phyloP scores from a whole-genome alignment of 2,113 vertebrate species.

The Tor tambroides region DNA sequence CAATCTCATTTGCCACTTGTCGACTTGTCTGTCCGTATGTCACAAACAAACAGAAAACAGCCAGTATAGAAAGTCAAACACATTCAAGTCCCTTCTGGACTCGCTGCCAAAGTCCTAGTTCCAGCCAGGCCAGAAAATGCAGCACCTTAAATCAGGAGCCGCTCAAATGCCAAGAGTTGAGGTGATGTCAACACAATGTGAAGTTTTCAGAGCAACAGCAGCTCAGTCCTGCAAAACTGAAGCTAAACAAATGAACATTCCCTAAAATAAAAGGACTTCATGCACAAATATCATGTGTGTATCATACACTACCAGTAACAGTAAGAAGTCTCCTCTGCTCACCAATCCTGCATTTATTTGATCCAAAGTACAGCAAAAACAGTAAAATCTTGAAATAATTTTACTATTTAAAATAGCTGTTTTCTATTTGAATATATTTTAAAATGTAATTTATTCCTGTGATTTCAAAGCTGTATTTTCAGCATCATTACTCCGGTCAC shows the following conservation, averaged over 20 bases:
- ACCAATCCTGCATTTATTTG: too few species aligned
- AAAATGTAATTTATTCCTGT: too few species aligned
- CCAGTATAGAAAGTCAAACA: not conserved
- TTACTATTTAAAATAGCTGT: too few species aligned
- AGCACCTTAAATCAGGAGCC: not conserved
- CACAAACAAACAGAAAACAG: conserved; percentile 22
- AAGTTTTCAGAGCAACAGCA: not conserved
- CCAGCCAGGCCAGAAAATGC: not conserved
- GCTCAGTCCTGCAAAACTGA: conserved; percentile 44
- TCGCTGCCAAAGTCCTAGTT: not conserved
- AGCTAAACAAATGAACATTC: conserved; percentile 24
- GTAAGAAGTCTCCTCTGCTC: too few species aligned
- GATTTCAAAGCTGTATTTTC: too few species aligned
- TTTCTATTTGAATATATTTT: too few species aligned
- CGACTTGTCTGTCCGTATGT: not conserved
- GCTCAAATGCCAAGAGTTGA: not conserved
- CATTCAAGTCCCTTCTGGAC: not conserved
- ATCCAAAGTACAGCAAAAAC: too few species aligned
- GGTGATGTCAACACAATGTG: not conserved
- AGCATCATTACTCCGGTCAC: too few species aligned
- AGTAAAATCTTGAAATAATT: too few species aligned
- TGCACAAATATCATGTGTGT: not conserved
- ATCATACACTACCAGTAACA: too few species aligned
- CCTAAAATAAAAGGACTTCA: not conserved
- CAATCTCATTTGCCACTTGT: conserved; percentile 21